Evolutionary conservation across 2,888 invertebrate species (phyloP).

Genomic region (Venusia cambrica): DNA sequence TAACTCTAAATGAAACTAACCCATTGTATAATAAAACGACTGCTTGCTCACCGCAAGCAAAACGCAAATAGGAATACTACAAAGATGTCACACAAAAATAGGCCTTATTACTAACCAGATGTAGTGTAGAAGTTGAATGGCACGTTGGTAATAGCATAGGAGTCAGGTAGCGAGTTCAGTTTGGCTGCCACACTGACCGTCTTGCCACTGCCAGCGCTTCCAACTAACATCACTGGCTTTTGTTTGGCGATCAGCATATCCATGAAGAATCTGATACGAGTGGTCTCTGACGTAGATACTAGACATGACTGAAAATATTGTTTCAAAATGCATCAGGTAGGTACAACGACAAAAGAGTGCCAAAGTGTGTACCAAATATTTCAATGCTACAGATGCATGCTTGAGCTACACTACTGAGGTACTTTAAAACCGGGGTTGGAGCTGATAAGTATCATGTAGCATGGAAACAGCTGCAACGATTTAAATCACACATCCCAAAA

Average conservation of each 20-base stretch:
- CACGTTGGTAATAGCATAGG: conserved; percentile 91
- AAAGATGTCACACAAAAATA: conserved; percentile 3
- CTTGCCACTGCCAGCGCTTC: conserved; percentile 94
- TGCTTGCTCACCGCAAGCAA: no score
- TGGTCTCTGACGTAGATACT: conserved; percentile 95
- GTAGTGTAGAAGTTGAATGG: conserved; percentile 98
- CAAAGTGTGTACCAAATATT: no score
- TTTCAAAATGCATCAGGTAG: no score
- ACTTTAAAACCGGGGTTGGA: no score
- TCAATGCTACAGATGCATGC: no score
- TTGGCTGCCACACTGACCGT: conserved; percentile 95
- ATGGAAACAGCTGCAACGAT: no score
- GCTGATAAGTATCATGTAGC: no score
- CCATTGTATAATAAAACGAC: no score
- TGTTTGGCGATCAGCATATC: conserved; percentile 88
- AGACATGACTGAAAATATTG: conserved; percentile 85
- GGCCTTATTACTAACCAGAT: conserved; percentile 78
- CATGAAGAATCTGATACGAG: conserved; percentile 92
- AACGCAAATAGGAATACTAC: background rate
- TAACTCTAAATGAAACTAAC: no score
- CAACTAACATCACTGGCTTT: conserved; percentile 95
- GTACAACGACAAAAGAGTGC: no score
- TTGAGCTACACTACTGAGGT: no score
- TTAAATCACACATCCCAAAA: no score
- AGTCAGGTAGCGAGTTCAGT: conserved; percentile 86